Evolutionary conservation across 1,140 invertebrate species (phyloP), one percentile per base, ranked within the genome.

Genomic region (Stegodyphus dumicola): DNA sequence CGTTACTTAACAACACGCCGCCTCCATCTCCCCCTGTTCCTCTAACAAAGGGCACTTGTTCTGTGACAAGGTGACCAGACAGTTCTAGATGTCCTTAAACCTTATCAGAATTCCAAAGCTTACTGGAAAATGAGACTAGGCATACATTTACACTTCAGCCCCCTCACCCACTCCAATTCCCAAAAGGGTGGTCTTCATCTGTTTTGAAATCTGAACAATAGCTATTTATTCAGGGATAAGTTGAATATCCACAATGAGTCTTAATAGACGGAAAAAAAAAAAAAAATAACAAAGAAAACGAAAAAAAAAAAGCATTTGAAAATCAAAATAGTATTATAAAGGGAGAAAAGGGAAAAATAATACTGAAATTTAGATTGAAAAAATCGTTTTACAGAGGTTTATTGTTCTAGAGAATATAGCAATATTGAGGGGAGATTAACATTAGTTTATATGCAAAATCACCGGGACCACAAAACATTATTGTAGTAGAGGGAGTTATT

Each of bases 191-290:
- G 56, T 60, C 56, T 60, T 60, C 56, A 60, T 11, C 56, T 60
- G 56, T 60, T 60, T 60, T 60, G 56, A 60, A 60, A 60, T 60
- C 56, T 60, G 56, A 60, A 60, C 56, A 60, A 60, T 60, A 60
- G 56, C 56, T 60, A 60, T 60, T 60, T 60, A 60, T 60, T 60
- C 56, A 60, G 56, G 56, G 56, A 60, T 60, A 60, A 60, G 15
- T 60, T 60, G 56, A 60, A 60, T 60, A 60, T 60, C 56, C 56
- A 60, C 56, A 60, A 60, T 60, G 15, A 60, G 56, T 60, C 56
- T 60, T 60, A 60, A 60, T 60, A 60, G 56, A 60, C 56, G 56
- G 56, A 60, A 60, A 60, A 60, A 60, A 60, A n/a, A n/a, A n/a
- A n/a, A n/a, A n/a, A n/a, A n/a, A n/a, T n/a, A n/a, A n/a, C n/a